These are phyloP conservation scores for Unio delphinus DNA, from an alignment of 2,888 invertebrate species.

Conservation along the genomic window DNA sequence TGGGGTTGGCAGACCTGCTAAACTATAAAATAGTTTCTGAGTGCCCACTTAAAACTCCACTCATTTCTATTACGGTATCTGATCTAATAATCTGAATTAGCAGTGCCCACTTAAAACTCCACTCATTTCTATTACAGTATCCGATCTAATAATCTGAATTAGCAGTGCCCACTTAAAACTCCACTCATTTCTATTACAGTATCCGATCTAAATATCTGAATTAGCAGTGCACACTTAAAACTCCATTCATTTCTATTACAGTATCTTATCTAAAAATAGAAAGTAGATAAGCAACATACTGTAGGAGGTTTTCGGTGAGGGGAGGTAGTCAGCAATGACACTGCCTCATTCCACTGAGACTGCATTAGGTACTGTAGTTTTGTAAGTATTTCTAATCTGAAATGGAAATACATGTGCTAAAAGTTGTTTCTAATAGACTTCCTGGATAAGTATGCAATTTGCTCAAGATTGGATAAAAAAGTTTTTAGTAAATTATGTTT, in stretches of 20 bases:
- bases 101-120: too few relatives aligned
- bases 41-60: too few relatives aligned
- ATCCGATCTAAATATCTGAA: not conserved
- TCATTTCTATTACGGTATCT: not conserved
- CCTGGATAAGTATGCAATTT: not conserved
- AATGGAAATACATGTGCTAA: slow-evolving; percentile 1
- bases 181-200: too few relatives aligned
- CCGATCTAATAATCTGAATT: not conserved
- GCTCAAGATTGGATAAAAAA: not conserved
- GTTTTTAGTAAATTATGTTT: too few relatives aligned
- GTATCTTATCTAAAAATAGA: not conserved
- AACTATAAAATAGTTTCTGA: too few relatives aligned
- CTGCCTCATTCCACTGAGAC: slow-evolving; percentile 64
- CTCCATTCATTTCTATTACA: too few relatives aligned
- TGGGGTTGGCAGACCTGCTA: too few relatives aligned
- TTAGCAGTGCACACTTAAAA: too few relatives aligned
- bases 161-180: too few relatives aligned
- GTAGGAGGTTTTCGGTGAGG: slow-evolving; percentile 27
- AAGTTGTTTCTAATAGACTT: not conserved
- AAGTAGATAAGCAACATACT: not conserved
- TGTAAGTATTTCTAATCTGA: slow-evolving; percentile 56
- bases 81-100: not conserved
- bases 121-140: not conserved
- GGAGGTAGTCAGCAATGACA: slow-evolving; percentile 52
- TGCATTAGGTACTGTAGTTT: slow-evolving; percentile 64